Percentiles rank a stretch among this genome's conserved stretches.
Evolutionary conservation across 2,888 invertebrate genomes (phyloP).

Genomic region (Desoria tigrina): DNA sequence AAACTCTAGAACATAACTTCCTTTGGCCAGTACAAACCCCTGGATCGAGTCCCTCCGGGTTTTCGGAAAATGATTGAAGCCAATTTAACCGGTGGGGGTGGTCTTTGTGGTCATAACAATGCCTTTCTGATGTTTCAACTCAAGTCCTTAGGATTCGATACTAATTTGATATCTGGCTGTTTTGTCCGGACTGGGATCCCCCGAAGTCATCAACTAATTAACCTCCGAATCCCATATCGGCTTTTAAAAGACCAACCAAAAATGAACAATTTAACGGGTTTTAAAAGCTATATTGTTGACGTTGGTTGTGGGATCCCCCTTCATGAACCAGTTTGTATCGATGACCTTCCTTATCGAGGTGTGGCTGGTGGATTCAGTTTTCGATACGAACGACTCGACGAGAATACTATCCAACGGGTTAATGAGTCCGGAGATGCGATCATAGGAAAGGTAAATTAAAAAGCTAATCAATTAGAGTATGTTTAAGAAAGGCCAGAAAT

Average conservation of each 20-base stretch:
- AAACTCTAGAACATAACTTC: too few species aligned
- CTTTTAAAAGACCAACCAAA: conserved; percentile 10
- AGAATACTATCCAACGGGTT: conserved; percentile 26
- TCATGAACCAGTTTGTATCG: conserved; percentile 33
- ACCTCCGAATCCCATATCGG: conserved; percentile 22
- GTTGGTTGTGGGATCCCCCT: conserved; percentile 42
- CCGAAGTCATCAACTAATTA: conserved; percentile 10
- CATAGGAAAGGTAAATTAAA: conserved; percentile 31
- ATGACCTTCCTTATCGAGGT: conserved; percentile 20
- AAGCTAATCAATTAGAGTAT: background rate
- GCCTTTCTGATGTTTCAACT: conserved; percentile 28
- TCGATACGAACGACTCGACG: conserved; percentile 31
- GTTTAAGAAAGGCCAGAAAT: background rate
- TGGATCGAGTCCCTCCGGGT: conserved; percentile 21
- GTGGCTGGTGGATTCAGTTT: conserved; percentile 34
- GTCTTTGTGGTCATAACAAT: conserved; percentile 35
- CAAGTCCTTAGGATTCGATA: conserved; percentile 27
- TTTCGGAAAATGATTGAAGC: conserved; percentile 10
- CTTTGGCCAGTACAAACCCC: conserved; percentile 31
- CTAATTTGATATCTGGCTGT: conserved; percentile 14
- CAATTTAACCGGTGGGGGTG: conserved; percentile 26
- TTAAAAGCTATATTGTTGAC: conserved; percentile 33
- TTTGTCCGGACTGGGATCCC: conserved; percentile 31
- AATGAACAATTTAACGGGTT: background rate
- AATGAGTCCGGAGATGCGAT: conserved; percentile 41